Conservation (phyloP, 1,140 invertebrate genomes). For the Drosophila mojavensis region DNA sequence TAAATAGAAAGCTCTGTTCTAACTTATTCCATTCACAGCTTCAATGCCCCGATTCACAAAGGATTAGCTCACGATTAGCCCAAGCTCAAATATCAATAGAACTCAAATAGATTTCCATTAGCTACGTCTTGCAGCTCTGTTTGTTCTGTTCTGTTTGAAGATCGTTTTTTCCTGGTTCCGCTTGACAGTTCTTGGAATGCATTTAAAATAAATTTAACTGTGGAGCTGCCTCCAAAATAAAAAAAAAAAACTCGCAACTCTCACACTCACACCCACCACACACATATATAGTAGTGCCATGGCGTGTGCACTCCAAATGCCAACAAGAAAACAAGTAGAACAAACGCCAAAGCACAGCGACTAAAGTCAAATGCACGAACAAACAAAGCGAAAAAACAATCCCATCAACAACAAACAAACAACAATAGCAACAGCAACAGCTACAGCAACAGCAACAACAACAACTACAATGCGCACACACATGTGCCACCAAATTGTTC, state of each 20-base stretch:
- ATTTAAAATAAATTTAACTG: constrained; percentile 34
- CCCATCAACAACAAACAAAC: constrained; percentile 19
- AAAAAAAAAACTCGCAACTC: neutral
- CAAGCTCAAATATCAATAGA: no score
- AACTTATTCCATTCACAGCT: no score
- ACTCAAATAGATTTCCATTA: neutral
- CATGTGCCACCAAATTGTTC: constrained; percentile 75
- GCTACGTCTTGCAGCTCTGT: no score
- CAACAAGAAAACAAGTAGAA: constrained; percentile 46
- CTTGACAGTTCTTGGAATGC: constrained; percentile 14
- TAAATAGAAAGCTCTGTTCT: no score
- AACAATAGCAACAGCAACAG: constrained; percentile 46
- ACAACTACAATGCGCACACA: constrained; percentile 49
- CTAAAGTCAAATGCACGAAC: constrained; percentile 51
- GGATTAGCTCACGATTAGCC: no score
- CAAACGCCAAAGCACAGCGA: constrained; percentile 28
- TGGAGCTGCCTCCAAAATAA: constrained; percentile 1
- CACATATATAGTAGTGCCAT: constrained; percentile 16
- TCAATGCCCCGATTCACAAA: no score
- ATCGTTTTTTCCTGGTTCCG: constrained; percentile 5
- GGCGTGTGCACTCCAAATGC: constrained; percentile 49
- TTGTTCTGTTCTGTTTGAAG: neutral
- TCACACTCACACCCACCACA: constrained; percentile 3
- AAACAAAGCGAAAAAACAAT: constrained; percentile 49
- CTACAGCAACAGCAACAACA: constrained; percentile 7